Percentiles rank a stretch among this genome's conserved stretches.
These are phyloP conservation scores for Magallana nippona DNA, from an alignment of 2,888 invertebrate genomes.

Conservation along the genomic window DNA sequence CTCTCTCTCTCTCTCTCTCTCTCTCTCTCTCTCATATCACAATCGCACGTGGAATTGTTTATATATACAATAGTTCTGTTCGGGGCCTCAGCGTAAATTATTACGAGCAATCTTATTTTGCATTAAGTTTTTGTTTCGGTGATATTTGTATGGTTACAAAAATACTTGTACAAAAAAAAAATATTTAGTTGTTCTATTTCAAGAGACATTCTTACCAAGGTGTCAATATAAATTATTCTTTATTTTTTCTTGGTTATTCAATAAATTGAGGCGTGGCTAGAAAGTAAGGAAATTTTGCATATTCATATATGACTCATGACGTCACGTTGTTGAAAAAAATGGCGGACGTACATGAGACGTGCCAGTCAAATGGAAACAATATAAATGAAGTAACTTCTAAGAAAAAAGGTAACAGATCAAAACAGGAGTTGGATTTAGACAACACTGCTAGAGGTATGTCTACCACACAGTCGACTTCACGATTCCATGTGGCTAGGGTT, in stretches of 20 bases:
- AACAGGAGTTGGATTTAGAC: slow-evolving; percentile 13
- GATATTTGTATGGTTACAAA: too few species aligned
- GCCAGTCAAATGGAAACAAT: not conserved
- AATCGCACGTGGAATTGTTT: slow-evolving; percentile 8
- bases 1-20: not conserved
- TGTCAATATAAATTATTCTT: not conserved
- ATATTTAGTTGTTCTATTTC: too few species aligned
- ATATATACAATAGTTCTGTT: not conserved
- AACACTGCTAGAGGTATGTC: slow-evolving; percentile 49
- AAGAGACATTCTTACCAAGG: too few species aligned
- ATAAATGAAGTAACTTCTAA: not conserved
- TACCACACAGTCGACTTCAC: slow-evolving; percentile 63
- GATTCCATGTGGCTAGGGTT: slow-evolving; percentile 73
- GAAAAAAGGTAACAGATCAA: not conserved
- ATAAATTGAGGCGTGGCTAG: not conserved
- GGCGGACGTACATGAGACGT: slow-evolving; percentile 39
- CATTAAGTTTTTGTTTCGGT: not conserved
- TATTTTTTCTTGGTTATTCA: not conserved
- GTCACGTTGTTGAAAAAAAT: slow-evolving; percentile 37
- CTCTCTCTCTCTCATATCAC: not conserved
- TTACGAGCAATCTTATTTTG: not conserved
- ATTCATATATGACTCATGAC: slow-evolving; percentile 26
- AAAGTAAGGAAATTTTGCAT: not conserved
- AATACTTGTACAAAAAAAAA: too few species aligned
- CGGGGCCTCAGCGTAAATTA: not conserved